phyloP scores from a whole-genome alignment of 2,797 vertebrate genomes.

The Hippopotamyrus pictus region DNA sequence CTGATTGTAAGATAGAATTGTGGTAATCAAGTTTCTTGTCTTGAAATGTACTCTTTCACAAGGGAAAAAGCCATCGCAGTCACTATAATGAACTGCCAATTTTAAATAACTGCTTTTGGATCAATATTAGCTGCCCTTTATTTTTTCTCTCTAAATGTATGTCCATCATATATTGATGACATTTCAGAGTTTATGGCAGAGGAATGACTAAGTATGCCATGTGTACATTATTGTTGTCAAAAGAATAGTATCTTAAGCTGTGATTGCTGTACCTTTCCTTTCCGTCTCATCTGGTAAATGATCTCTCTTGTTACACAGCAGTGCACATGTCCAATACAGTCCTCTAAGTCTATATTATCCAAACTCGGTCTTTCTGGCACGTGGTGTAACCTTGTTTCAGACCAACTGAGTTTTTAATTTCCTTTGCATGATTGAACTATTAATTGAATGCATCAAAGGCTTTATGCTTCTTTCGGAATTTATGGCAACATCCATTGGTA shows the following conservation, averaged over 20 bases:
- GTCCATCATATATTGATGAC: background rate
- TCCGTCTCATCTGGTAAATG: background rate
- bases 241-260: background rate
- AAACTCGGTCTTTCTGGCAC: background rate
- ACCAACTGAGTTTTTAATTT: background rate
- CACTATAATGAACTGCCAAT: background rate
- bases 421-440: background rate
- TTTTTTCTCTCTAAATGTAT: background rate
- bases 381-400: background rate
- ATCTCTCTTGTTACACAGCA: background rate
- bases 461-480: background rate
- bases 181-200: background rate
- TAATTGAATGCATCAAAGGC: background rate
- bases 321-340: background rate
- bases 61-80: background rate
- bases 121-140: background rate
- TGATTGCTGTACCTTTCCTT: background rate
- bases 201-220: background rate
- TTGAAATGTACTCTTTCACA: background rate
- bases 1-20: background rate
- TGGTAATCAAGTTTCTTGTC: background rate
- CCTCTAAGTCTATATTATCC: background rate
- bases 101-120: slow-evolving; percentile 2
- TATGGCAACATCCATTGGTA: background rate
- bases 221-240: background rate